A percentile compares a stretch with the other conserved stretches of the same genome.
These are phyloP conservation scores for Boloria euphrosyne DNA, from an alignment of 2,888 invertebrate genomes.

Conservation along the genomic window DNA sequence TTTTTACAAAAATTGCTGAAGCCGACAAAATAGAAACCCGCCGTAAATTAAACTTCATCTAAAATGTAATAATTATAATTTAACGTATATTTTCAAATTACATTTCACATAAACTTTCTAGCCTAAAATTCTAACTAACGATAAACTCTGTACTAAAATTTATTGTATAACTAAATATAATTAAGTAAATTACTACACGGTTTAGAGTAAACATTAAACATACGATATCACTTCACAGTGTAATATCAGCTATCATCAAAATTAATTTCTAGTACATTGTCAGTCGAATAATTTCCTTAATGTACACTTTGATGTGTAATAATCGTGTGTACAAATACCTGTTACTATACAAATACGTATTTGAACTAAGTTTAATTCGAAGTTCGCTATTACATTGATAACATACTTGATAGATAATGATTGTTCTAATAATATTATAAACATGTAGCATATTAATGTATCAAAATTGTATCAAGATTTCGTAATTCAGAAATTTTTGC, in stretches of 20 bases:
- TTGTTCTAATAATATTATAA: no score
- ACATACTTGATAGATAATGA: no score
- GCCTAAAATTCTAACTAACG: no score
- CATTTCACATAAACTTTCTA: no score
- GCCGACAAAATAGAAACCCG: no score
- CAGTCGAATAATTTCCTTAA: conserved; percentile 8
- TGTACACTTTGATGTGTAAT: conserved; percentile 6
- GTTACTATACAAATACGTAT: neutral
- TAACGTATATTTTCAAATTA: no score
- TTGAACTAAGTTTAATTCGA: neutral
- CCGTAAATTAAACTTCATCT: no score
- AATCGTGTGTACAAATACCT: conserved; percentile 1
- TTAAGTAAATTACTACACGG: neutral
- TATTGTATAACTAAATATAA: no score
- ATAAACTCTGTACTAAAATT: no score
- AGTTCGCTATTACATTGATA: no score
- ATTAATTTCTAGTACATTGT: neutral
- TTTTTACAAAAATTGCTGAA: no score
- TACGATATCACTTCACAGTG: conserved; percentile 3
- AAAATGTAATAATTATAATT: no score
- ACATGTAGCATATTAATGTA: neutral
- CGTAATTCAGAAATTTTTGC: neutral
- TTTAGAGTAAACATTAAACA: neutral
- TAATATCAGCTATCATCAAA: neutral
- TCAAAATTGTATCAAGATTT: neutral